These are phyloP conservation scores for Eubasilissa regina DNA, from an alignment of 1,140 invertebrate genomes.

Conservation along the genomic window DNA sequence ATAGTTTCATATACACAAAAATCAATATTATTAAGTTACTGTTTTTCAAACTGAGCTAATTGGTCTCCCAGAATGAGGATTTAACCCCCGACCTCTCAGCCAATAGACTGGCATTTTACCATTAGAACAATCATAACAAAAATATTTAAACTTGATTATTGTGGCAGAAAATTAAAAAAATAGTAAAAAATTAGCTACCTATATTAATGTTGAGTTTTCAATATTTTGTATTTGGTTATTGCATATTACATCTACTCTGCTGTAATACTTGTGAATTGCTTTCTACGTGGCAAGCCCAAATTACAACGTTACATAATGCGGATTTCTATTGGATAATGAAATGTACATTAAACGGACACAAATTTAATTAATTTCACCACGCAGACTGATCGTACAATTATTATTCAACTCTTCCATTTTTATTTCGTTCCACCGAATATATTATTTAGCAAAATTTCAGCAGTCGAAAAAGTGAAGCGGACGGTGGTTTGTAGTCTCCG, in stretches of 20 bases:
- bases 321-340: slow-evolving; percentile 33
- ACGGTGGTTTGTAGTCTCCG: neutral
- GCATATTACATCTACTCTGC: neutral
- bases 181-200: too few species aligned
- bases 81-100: too few species aligned
- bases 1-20: too few species aligned
- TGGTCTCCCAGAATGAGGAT: too few species aligned
- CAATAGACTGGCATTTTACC: too few species aligned
- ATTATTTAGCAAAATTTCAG: slow-evolving; percentile 19
- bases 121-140: too few species aligned
- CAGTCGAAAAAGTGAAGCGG: slow-evolving; percentile 2
- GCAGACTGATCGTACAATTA: slow-evolving; percentile 6
- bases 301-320: neutral
- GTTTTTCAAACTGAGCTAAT: too few species aligned
- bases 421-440: slow-evolving; percentile 13
- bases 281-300: neutral
- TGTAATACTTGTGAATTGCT: neutral
- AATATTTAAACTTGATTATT: too few species aligned
- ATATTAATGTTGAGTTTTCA: too few species aligned
- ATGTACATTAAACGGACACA: neutral
- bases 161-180: too few species aligned
- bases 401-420: slow-evolving; percentile 14
- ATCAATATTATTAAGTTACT: too few species aligned
- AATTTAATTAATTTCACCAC: slow-evolving; percentile 28
- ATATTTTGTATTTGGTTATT: neutral